Evolutionary conservation across 2,797 vertebrate genomes (phyloP).

Genomic region (Oreonectes daqikongensis): DNA sequence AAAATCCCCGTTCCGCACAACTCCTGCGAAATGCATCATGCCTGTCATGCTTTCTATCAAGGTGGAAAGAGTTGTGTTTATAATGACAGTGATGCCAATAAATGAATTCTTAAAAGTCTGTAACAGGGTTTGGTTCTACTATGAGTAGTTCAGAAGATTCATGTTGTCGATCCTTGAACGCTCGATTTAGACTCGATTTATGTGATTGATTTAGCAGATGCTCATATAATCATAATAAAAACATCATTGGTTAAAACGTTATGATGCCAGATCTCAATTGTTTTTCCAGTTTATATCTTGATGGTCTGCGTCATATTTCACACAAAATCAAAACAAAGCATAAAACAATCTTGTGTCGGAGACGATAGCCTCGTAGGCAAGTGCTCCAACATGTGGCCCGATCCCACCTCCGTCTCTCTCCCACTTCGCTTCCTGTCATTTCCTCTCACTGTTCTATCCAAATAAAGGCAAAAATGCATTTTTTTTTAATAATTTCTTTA

Average conservation of each 20-base stretch:
- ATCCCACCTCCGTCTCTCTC: no score
- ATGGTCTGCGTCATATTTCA: background rate
- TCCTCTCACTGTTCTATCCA: no score
- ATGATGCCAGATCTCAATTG: background rate
- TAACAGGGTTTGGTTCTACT: constrained; percentile 22
- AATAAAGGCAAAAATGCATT: no score
- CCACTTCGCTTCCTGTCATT: no score
- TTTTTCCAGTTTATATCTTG: background rate
- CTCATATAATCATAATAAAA: constrained; percentile 26
- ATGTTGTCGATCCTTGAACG: constrained; percentile 15
- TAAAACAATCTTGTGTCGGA: no score
- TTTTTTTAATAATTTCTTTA: no score
- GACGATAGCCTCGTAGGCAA: no score
- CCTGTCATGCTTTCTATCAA: constrained; percentile 19
- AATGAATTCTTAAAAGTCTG: constrained; percentile 30
- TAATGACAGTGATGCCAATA: constrained; percentile 32
- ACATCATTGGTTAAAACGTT: background rate
- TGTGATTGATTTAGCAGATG: constrained; percentile 32
- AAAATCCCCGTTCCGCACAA: constrained; percentile 15
- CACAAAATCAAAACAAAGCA: background rate
- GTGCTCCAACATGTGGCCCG: no score
- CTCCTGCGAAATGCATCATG: constrained; percentile 52
- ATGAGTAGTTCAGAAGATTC: constrained; percentile 28
- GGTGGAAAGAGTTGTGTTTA: constrained; percentile 44
- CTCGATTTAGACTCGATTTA: constrained; percentile 5